Evolutionary conservation across 2,888 invertebrate genomes (phyloP).

Genomic region (Keiferia lycopersicella): DNA sequence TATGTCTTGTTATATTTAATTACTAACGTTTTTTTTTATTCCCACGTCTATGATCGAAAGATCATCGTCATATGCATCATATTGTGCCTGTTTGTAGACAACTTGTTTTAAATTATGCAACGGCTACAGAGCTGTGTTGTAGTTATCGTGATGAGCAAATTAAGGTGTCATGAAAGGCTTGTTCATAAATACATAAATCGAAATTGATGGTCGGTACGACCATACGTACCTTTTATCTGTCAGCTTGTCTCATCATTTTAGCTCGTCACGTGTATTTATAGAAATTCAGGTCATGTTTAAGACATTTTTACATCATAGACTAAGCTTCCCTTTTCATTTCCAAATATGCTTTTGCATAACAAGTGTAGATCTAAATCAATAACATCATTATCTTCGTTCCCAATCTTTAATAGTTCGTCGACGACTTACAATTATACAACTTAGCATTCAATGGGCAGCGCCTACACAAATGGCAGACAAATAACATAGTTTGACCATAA

Average conservation of each 20-base stretch:
- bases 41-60: slow-evolving; percentile 28
- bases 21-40: slow-evolving; percentile 30
- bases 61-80: not conserved
- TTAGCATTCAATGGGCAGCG: slow-evolving; percentile 27
- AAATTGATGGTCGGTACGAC: slow-evolving; percentile 11
- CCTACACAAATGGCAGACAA: slow-evolving; percentile 28
- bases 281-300: slow-evolving; percentile 5
- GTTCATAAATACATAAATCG: slow-evolving; percentile 16
- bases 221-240: slow-evolving; percentile 17
- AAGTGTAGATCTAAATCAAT: slow-evolving; percentile 25
- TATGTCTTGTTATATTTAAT: slow-evolving; percentile 25
- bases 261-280: slow-evolving; percentile 13
- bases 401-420: slow-evolving; percentile 27
- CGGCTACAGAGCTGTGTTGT: slow-evolving; percentile 4
- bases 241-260: slow-evolving; percentile 2
- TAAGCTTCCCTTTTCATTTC: slow-evolving; percentile 15
- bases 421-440: slow-evolving; percentile 24
- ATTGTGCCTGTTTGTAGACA: slow-evolving; percentile 8
- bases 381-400: slow-evolving; percentile 26
- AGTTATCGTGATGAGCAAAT: slow-evolving; percentile 4
- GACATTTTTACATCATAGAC: slow-evolving; percentile 13
- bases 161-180: slow-evolving; percentile 16
- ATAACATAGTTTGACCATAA: slow-evolving; percentile 35
- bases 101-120: slow-evolving; percentile 14
- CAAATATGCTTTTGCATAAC: slow-evolving; percentile 25